Base-by-base conservation (phyloP, 2,113 vertebrate species). In the Chroicocephalus ridibundus region DNA sequence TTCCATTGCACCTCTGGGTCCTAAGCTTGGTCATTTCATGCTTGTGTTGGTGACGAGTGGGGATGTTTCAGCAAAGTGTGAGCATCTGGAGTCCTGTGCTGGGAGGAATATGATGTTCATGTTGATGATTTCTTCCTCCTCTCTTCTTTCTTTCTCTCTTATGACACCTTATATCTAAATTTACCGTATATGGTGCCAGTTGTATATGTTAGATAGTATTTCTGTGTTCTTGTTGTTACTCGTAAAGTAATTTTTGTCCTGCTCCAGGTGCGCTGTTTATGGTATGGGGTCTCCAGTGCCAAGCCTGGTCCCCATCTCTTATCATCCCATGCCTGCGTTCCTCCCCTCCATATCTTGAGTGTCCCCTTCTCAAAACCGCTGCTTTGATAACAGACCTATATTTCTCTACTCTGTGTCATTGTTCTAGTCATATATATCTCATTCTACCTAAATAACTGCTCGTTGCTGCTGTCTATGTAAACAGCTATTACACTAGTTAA, bases 321-420 rank as follows among this genome's bases (percentile, higher is more conserved):
- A 58, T 7, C 32, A 36, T 42, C 27, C 21, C 7, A 0, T 62
- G 31, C 26, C 27, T 68, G 18, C 62, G 5, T 31, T 94, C 10
- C 15, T 61, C 40, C n/a, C 3, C 1, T 0, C 6, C 11, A 1
- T 52, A 49, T n/a, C 7, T 13, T 18, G 2, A 32, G 61, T 66
- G 24, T 40, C 27, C 34, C 31, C 21, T 83, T 66, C 90, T 82
- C 61, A 58, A 62, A 14, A 82, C 2, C 12, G 79, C 36, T 88
- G 31, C 24, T 58, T 69, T 46, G 16, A 2, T 46, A 64, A n/a
- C 9, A 55, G 75, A 7, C 11, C 36, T 47, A 0, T 71, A 8
- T 81, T 89, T 58, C 42, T 79, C 46, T 74, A 25, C 38, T 15
- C 32, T 51, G 11, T 51, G 21, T 34, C 31, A 21, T 57, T 79